Evolutionary conservation across 2,888 invertebrate genomes (phyloP), one percentile per base, ranked within the genome.

Genomic region (Phrixothrix hirtus): DNA sequence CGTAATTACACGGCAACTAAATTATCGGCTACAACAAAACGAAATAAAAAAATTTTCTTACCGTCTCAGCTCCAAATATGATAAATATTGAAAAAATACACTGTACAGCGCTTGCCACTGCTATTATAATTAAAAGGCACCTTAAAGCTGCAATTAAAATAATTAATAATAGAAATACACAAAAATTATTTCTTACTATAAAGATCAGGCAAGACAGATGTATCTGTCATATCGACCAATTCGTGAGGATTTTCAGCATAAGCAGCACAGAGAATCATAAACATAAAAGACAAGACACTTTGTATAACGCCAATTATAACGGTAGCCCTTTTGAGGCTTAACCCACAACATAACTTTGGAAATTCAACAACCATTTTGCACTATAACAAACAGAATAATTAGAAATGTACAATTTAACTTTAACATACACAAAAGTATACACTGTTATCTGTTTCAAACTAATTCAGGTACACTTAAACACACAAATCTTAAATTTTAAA

Each of bases 191-290:
- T 36, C 2, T 61, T 60, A 74, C 75, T 63, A 34, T 61, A 55
- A 14, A 65, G 13, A 46, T 68, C 64, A 5, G 74, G 74, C 12
- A 72, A 57, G 12, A 73, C 59, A 1, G 71, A 66, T 1, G 66
- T 59, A 66, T 75, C 73, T 1, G 71, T 65, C 66, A 75, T 65
- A 45, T 70, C 69, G 21, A 75, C 50, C 35, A 75, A 59, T 56
- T 75, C 75, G 37, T 73, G 68, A 1, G 75, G 74, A 66, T 74
- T 64, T 56, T 72, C 70, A 11, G 74, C 74, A 58, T 75, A 75
- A 2, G 73, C 73, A 2, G 74, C 71, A 44, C 68, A 65, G 29
- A 75, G 56, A 25, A 74, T 65, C 57, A 75, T 46, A 30, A 67
- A 66, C 62, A 71, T 72, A 45, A 75, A 75, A 1, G 74, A 62